A percentile compares a stretch with the other conserved stretches of the same genome.
Evolutionary conservation across 2,113 vertebrate species (phyloP).

Genomic region (Gnathonemus echidnorhynchus): DNA sequence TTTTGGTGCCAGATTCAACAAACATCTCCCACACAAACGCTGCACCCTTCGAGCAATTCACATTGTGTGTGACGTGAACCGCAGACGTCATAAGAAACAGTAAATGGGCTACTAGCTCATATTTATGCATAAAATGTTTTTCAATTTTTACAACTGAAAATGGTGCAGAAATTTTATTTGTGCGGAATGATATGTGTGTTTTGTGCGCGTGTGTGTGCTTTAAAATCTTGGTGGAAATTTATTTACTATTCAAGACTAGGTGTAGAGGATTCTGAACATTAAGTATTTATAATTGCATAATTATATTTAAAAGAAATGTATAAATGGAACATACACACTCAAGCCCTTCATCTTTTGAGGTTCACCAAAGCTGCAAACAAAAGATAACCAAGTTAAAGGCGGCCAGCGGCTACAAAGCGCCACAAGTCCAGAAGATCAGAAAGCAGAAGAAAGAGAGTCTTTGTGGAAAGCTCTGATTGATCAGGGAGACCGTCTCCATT

Average conservation of each 20-base stretch:
- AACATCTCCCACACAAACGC: neutral
- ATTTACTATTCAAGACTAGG: neutral
- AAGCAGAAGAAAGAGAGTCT: neutral
- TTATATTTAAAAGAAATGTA: neutral
- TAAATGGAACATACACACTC: slow-evolving; percentile 79
- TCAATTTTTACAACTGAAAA: neutral
- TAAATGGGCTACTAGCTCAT: neutral
- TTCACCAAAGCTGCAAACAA: slow-evolving; percentile 69
- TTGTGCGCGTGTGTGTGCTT: neutral
- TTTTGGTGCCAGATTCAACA: neutral
- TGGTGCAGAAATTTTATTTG: neutral
- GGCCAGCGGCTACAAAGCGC: neutral
- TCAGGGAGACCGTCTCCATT: neutral
- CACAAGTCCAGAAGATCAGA: neutral
- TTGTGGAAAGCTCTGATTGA: neutral
- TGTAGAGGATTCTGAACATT: neutral
- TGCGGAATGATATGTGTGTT: neutral
- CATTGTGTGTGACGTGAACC: neutral
- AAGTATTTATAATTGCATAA: neutral
- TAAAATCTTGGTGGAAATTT: neutral
- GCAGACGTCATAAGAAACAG: neutral
- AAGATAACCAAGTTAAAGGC: slow-evolving; percentile 58
- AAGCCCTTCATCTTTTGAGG: slow-evolving; percentile 60
- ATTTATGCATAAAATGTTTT: neutral
- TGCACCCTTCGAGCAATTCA: neutral